A percentile compares a stretch with the other conserved stretches of the same genome.
phyloP scores from a whole-genome alignment of 2,113 vertebrate species.

The zebrafish (Danio rerio) region GRCz12tu NC_133192.1:27241501-27242000 shows the following conservation, averaged over 20 bases:
- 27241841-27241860: no score
- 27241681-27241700: constrained; percentile 77
- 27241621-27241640: constrained; percentile 66
- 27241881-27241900: background rate
- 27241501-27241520: no score
- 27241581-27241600: no score
- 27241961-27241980: background rate
- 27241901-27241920: background rate
- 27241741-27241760: constrained; percentile 25
- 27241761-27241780: constrained; percentile 4
- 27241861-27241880: background rate
- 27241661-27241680: constrained; percentile 78
- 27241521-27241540: no score
- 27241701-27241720: constrained; percentile 68
- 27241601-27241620: background rate
- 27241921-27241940: background rate
- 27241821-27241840: background rate
- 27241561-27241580: background rate
- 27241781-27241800: background rate
- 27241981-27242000: background rate
- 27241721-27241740: constrained; percentile 58
- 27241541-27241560: no score
- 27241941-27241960: background rate
- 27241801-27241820: background rate
- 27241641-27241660: constrained; percentile 77